A percentile compares a stretch with the other conserved stretches of the same genome.
Conservation (phyloP, 2,888 invertebrate genomes). For the Stenoptilia bipunctidactyla region DNA sequence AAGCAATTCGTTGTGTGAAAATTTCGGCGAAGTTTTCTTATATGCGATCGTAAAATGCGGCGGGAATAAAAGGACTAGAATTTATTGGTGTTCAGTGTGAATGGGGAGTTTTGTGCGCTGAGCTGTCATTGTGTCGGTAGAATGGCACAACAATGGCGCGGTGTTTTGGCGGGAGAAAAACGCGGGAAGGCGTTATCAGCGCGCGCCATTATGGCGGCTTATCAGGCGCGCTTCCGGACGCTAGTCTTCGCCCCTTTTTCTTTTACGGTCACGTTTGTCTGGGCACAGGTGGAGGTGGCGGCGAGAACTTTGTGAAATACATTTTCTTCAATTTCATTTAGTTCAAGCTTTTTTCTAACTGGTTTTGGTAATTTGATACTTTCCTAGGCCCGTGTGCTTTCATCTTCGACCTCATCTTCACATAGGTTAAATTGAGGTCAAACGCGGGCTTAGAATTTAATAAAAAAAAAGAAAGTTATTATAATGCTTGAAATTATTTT, state of each 20-base stretch:
- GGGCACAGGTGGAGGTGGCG: constrained; percentile 38
- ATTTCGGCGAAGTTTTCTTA: background rate
- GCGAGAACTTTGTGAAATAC: constrained; percentile 17
- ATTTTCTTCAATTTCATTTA: too few relatives aligned
- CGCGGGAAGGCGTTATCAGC: constrained; percentile 66
- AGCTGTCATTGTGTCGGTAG: constrained; percentile 47
- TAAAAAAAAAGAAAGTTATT: too few relatives aligned
- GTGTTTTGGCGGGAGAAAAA: constrained; percentile 65
- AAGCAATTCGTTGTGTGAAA: background rate
- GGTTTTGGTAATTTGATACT: too few relatives aligned
- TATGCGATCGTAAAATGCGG: background rate
- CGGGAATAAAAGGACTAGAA: constrained; percentile 27
- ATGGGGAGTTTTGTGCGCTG: constrained; percentile 19
- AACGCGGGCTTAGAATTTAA: too few relatives aligned
- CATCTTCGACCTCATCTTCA: too few relatives aligned
- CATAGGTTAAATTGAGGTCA: too few relatives aligned
- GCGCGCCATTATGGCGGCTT: constrained; percentile 67
- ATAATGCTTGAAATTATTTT: too few relatives aligned
- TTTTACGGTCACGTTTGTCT: constrained; percentile 65
- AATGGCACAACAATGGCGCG: constrained; percentile 56
- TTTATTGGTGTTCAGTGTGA: constrained; percentile 43
- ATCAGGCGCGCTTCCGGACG: constrained; percentile 56
- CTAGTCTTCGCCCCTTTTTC: constrained; percentile 61
- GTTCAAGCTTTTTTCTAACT: too few relatives aligned
- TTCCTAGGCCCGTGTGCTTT: too few relatives aligned